Evolutionary conservation across 1,140 invertebrate genomes (phyloP).

Genomic region (Coelopa frigida): DNA sequence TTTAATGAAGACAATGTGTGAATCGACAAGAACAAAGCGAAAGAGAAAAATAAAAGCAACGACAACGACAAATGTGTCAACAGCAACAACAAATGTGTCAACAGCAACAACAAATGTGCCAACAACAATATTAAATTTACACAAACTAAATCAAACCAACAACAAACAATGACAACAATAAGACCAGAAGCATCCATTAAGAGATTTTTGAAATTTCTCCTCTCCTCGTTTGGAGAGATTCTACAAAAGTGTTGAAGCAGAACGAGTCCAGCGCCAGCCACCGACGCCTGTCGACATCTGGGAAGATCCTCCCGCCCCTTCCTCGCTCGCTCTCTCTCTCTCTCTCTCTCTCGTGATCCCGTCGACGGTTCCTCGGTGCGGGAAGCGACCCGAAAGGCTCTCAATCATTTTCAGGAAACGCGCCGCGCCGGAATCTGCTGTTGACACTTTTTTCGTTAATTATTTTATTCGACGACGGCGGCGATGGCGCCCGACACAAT

Average conservation of each 20-base stretch:
- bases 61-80: neutral
- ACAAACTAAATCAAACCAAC: too few species aligned
- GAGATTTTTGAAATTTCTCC: neutral
- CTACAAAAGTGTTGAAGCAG: slow-evolving; percentile 12
- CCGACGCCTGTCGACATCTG: neutral
- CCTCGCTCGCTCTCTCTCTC: neutral
- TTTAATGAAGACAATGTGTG: slow-evolving; percentile 17
- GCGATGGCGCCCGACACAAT: too few species aligned
- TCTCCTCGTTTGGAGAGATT: neutral
- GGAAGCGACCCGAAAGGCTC: neutral
- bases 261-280: slow-evolving; percentile 1
- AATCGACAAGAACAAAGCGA: neutral
- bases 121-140: too few species aligned
- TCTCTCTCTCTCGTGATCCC: neutral
- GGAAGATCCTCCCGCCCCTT: neutral
- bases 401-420: slow-evolving; percentile 10
- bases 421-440: slow-evolving; percentile 3
- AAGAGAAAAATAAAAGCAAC: neutral
- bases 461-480: too few species aligned
- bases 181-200: too few species aligned
- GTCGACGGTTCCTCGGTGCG: neutral
- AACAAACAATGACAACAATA: too few species aligned
- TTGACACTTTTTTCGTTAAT: slow-evolving; percentile 10
- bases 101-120: neutral
- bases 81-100: neutral